Evolutionary conservation across 92 coral and sea anemone genomes (phyloP), one percentile per base, ranked within the genome.

Genomic region (Actinostola sp.): DNA sequence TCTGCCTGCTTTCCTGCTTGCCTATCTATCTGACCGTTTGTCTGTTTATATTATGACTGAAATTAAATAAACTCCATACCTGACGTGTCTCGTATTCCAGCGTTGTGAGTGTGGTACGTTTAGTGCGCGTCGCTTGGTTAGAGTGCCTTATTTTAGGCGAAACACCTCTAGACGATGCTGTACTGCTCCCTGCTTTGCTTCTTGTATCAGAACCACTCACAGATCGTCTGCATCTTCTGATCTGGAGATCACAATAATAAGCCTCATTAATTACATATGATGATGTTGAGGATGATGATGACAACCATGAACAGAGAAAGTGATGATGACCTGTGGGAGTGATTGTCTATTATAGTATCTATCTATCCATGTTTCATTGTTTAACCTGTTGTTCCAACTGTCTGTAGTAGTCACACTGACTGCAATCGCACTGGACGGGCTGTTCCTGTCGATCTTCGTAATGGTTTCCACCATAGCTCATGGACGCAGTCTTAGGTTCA

Each of bases 301-400:
- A n/a, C n/a, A n/a, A n/a, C n/a, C n/a, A n/a, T 39, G 45, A 7
- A 39, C 45, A 39, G 45, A 39, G n/a, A n/a, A n/a, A n/a, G 7
- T 7, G 26, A n/a, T 59, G 39, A 59, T 30, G 69, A 21, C 24
- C 15, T n/a, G 31, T 11, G 19, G n/a, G 30, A 32, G 6, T 13
- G 45, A 61, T 32, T 36, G 21, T 2, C 10, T 28, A 2, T 54
- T 54, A 10, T 12, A 7, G 53, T 17, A 16, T n/a, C n/a, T n/a
- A n/a, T n/a, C n/a, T n/a, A n/a, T n/a, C n/a, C n/a, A n/a, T n/a
- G n/a, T n/a, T n/a, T n/a, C n/a, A n/a, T n/a, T n/a, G n/a, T n/a
- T n/a, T n/a, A n/a, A 89, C 94, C 94, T 85, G 85, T 41, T 80
- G 84, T 57, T 89, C 90, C 24, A 89, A 75, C 20, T 49, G 56